Base-by-base conservation (phyloP, 2,797 vertebrate species). In the Mormyrops boulengeri region DNA sequence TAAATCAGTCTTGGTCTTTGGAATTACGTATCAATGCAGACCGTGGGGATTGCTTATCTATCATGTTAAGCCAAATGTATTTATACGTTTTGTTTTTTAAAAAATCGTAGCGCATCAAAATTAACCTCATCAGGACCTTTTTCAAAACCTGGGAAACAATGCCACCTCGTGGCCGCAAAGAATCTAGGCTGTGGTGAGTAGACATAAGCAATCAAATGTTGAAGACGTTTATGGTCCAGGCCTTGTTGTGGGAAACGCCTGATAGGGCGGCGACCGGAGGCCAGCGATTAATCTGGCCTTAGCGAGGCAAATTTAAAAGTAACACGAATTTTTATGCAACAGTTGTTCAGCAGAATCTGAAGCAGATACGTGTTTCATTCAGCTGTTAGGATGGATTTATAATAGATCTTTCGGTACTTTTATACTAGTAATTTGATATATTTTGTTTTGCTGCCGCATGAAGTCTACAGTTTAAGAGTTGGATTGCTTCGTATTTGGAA, bases 251-350 rank as follows among this genome's bases (percentile, higher is more conserved):
- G 9, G 1, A 17, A 53, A 30, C 2, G 19, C 53, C 55, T 62
- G 53, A 85, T 47, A 34, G 8, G 9, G 52, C 26, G 26, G 11
- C 1, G 30, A 26, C 2, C 30, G 14, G n/a, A n/a, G n/a, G 22
- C 1, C 38, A 49, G 22, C 55, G 73, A 62, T 55, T 60, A 6
- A 14, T 90, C 53, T 55, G 30, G 87, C 55, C 87, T 90, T 14
- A 85, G 87, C 17, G 89, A 85, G 89, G 89, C 89, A 90, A 88
- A 88, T 90, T 90, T 90, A 84, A 90, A 90, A 17, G 66, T 55
- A 41, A 4, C 19, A 19, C 6, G 52, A 38, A 22, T 5, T 30
- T 38, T 34, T 19, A 7, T 8, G 34, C n/a, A 84, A 19, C 8
- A 60, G 1, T 19, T 17, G 12, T n/a, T 62, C n/a, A 34, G 26